These are phyloP conservation scores for Mizuhopecten yessoensis DNA, from an alignment of 1,140 invertebrate genomes.

Conservation along the genomic window DNA sequence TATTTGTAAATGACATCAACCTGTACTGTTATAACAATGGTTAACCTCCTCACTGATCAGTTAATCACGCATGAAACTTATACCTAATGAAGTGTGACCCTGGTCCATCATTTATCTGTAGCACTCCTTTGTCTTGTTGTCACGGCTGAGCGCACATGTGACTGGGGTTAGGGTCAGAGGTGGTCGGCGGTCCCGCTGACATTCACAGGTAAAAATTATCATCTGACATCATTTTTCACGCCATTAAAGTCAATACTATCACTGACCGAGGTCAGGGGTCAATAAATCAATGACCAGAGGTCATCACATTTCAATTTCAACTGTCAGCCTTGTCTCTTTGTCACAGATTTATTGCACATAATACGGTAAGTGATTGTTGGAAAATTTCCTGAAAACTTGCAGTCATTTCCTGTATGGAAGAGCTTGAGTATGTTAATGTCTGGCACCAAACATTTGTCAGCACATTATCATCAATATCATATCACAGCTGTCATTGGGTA, in stretches of 20 bases:
- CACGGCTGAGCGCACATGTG: slow-evolving; percentile 12
- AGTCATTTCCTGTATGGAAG: background rate
- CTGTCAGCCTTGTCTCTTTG: background rate
- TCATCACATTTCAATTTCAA: background rate
- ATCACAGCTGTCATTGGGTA: background rate
- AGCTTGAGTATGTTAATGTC: background rate
- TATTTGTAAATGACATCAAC: background rate
- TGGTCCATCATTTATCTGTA: background rate
- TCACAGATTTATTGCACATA: background rate
- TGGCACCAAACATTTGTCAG: background rate
- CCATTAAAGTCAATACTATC: background rate
- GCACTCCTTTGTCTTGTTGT: background rate
- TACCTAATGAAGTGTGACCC: background rate
- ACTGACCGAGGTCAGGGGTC: background rate
- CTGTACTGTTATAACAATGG: background rate
- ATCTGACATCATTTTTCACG: slow-evolving; percentile 24
- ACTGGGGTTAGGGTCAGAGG: background rate
- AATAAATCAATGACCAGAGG: background rate
- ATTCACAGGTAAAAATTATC: background rate
- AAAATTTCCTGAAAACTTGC: background rate
- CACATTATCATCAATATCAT: background rate
- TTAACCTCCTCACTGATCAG: background rate
- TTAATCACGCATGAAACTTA: background rate
- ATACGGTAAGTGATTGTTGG: background rate
- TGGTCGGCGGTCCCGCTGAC: background rate